Percentiles rank a stretch among this genome's conserved stretches.
Conservation (phyloP, 2,888 invertebrate species). For the Ophraella communa region DNA sequence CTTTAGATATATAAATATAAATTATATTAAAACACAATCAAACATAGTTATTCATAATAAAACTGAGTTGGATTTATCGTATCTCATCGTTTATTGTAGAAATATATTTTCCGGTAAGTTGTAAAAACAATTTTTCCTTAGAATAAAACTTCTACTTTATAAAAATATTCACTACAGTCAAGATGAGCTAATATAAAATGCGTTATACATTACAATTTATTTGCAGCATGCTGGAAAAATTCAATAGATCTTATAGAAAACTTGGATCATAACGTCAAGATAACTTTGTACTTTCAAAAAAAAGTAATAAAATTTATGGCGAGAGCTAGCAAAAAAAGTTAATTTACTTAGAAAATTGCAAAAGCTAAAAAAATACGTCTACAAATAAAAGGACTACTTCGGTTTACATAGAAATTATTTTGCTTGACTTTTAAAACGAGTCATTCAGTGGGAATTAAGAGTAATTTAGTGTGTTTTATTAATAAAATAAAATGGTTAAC, state of each 20-base stretch:
- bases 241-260: slow-evolving; percentile 5
- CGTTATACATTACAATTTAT: slow-evolving; percentile 14
- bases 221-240: slow-evolving; percentile 7
- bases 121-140: neutral
- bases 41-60: neutral
- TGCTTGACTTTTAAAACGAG: too few species aligned
- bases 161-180: neutral
- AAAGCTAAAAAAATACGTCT: neutral
- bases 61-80: neutral
- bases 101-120: neutral
- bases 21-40: too few species aligned
- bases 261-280: slow-evolving; percentile 6
- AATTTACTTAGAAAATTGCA: slow-evolving; percentile 1
- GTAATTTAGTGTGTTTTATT: too few species aligned
- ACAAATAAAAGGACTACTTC: too few species aligned
- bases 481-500: too few species aligned
- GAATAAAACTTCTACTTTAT: neutral
- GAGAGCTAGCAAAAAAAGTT: neutral
- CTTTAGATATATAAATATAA: too few species aligned
- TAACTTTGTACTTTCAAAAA: slow-evolving; percentile 1
- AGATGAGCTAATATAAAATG: slow-evolving; percentile 3
- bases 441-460: too few species aligned
- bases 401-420: too few species aligned
- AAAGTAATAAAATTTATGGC: slow-evolving; percentile 1
- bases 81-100: neutral